Evolutionary conservation across 2,797 vertebrate genomes (phyloP), one percentile per base, ranked within the genome.

Genomic region (Micropoecilia bifurca): DNA sequence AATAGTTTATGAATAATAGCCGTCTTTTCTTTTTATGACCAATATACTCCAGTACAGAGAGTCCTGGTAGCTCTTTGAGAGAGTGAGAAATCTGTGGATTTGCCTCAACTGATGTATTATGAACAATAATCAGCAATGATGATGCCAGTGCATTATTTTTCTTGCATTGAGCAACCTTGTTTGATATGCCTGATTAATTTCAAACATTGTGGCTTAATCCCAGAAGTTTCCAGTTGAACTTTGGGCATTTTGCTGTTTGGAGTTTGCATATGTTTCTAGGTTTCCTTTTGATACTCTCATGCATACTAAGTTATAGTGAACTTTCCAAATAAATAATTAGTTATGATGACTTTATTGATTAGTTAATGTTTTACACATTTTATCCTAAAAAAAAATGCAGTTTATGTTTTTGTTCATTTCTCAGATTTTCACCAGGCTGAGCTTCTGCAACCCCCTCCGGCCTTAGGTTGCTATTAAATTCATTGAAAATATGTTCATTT

Each of bases 401-500:
- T 22, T 46, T 61, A 4, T 74, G 53, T 39, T 45, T 10, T 22
- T 39, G 9, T 10, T 20, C 6, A 9, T 63, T 63, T 33, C 36
- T 55, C 33, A 22, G 57, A n/a, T 55, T 81, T 73, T 71, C 33
- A 63, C 22, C 20, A n/a, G 8, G 3, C 10, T 13, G 43, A 72
- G 30, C 39, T 39, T 41, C 59, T 41, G 71, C 72, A 66, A 4
- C 69, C 46, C 33, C 8, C 5, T 45, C 46, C 73, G 3, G 36
- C 25, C 33, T 20, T 4, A 55, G 75, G 12, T 14, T 66, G 78
- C 1, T 30, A 0, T 57, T 73, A 13, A 73, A 12, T 2, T 74
- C 14, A 74, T 57, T 83, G 69, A 74, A 82, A 73, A 63, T 61
- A 5, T 69, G 76, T 74, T 36, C 33, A 77, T 75, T 79, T 75